Evolutionary conservation across 2,113 vertebrate species (phyloP).

Genomic region (Syrrhaptes paradoxus): DNA sequence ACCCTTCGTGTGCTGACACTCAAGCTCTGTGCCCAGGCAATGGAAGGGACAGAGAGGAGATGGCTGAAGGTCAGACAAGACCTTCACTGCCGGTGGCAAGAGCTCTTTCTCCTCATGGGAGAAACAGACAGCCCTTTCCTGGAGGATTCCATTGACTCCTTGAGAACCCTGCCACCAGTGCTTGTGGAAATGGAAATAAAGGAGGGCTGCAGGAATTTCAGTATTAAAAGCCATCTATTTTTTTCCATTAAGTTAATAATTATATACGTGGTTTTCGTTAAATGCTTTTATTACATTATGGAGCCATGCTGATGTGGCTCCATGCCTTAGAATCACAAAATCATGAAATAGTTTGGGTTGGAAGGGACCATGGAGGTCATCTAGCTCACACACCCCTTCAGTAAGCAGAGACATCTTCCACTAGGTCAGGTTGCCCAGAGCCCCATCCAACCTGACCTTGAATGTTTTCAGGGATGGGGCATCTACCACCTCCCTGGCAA

Average conservation of each 20-base stretch:
- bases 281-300: not conserved
- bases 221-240: not conserved
- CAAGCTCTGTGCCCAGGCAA: not conserved
- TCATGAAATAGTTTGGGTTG: too few relatives aligned
- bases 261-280: not conserved
- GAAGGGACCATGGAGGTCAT: too few relatives aligned
- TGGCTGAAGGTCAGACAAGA: not conserved
- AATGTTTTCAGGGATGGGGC: too few relatives aligned
- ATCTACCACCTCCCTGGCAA: too few relatives aligned
- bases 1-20: fast-evolving
- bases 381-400: too few relatives aligned
- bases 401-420: too few relatives aligned
- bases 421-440: too few relatives aligned
- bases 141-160: not conserved
- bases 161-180: not conserved
- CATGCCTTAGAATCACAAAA: too few relatives aligned
- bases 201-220: not conserved
- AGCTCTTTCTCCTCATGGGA: not conserved
- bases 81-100: not conserved
- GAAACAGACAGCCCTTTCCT: not conserved
- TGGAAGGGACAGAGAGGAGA: not conserved
- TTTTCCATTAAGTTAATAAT: not conserved
- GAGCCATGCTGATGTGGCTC: not conserved
- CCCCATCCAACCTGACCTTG: too few relatives aligned
- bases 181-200: not conserved